Evolutionary conservation across 2,797 vertebrate species (phyloP), one percentile per base, ranked within the genome.

Genomic region (Chrosomus eos): DNA sequence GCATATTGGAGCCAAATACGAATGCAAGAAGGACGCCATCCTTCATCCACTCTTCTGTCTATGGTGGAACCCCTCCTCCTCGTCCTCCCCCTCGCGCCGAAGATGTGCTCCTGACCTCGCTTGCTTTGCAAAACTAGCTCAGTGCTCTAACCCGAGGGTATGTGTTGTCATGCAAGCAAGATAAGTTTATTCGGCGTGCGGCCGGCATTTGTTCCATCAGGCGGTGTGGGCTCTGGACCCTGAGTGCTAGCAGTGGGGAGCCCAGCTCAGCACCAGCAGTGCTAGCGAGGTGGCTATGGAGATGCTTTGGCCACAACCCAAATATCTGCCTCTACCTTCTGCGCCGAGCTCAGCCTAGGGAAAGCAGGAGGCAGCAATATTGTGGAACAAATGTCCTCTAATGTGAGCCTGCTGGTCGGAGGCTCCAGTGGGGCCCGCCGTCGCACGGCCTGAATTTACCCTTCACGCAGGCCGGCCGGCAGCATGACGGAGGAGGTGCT

Each of bases 101-200:
- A 87, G 90, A 89, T 83, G 90, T 92, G 90, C 90, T 86, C 72
- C 83, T 93, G 93, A 95, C 93, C 93, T 91, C 74, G 87, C 91
- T 92, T 91, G 89, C 89, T 92, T 92, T 92, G 92, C 90, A 90
- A 93, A 95, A 93, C 92, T 94, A 95, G 95, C 94, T 92, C 95
- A 95, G 94, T 91, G 93, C 92, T 91, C 91, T 94, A 94, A 95
- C 96, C 95, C 45, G 94, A 96, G 96, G 97, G 95, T 93, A 95
- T 91, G 94, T 95, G 95, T 97, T 97, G 96, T 97, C 96, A 97
- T 96, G 96, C 96, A 96, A 97, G 96, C 96, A 93, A 97, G 96
- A 97, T 96, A 97, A 97, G 96, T 97, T 97, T 97, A 97, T 97
- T 97, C 97, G 96, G 95, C 93, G 93, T 85, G 92, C 92, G 93